These are phyloP conservation scores for Lasioglossum villosulum DNA, from an alignment of 2,888 invertebrate species.

Conservation along the genomic window DNA sequence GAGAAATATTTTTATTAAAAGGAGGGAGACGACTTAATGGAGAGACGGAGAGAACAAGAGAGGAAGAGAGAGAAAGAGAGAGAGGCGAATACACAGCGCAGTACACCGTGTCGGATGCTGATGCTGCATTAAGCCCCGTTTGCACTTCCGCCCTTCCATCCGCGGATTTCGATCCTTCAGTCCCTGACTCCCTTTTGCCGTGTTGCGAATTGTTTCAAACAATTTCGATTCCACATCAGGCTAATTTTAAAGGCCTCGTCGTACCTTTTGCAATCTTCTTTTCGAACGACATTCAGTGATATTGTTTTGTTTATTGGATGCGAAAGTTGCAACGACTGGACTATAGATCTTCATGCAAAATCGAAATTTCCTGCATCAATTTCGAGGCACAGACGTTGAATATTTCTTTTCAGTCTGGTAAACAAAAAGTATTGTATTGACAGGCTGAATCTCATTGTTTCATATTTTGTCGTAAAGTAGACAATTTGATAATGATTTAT, in stretches of 20 bases:
- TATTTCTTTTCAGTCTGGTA: no score
- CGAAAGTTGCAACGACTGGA: background rate
- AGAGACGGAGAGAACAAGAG: conserved; percentile 55
- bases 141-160: conserved; percentile 68
- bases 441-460: no score
- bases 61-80: conserved; percentile 42
- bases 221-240: conserved; percentile 27
- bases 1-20: conserved; percentile 73
- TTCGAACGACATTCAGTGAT: no score
- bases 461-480: no score
- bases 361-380: background rate
- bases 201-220: conserved; percentile 21
- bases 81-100: conserved; percentile 48
- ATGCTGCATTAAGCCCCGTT: conserved; percentile 69
- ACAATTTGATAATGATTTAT: no score
- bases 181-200: conserved; percentile 12
- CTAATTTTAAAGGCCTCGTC: background rate
- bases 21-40: conserved; percentile 51
- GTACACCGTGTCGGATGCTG: conserved; percentile 65
- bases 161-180: conserved; percentile 51
- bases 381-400: no score
- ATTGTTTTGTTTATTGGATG: background rate
- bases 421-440: no score
- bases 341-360: background rate
- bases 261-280: background rate